Base-by-base conservation (phyloP, 2,888 invertebrate genomes). In the Muscina levida region DNA sequence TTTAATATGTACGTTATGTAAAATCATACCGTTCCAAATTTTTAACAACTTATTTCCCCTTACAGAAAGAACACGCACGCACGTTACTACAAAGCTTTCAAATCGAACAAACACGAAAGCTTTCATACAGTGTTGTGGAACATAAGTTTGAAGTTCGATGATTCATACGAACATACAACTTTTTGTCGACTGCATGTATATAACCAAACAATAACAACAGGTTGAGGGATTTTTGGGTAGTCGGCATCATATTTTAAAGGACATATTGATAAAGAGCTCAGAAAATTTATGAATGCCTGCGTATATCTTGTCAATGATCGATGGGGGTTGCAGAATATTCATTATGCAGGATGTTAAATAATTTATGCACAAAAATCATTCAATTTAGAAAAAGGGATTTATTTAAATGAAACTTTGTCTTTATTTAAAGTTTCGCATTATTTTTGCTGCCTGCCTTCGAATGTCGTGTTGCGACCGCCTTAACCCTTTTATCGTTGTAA, bases 391-490 rank as follows among this genome's bases (percentile, higher is more conserved):
- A 15, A 0, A 22, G 19, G 59, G 59, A 59, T 59, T 59, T 37
- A 39, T 59, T 59, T 39, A 59, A 59, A 59, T 59, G 59, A 59
- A 59, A 59, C 39, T 59, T 59, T 59, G 39, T 59, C 59, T 59
- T 59, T 59, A 59, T 59, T 59, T 59, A 59, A 39, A 26, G 24
- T n/a, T n/a, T n/a, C n/a, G n/a, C n/a, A n/a, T n/a, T n/a, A n/a
- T n/a, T n/a, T n/a, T 17, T 15, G 19, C 15, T 59, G 59, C 17
- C 39, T 19, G 39, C 37, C 59, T 59, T 0, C 39, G n/a, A 17
- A 17, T 8, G 24, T 53, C 26, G n/a, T n/a, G n/a, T n/a, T 22
- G 1, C 26, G 11, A 4, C 26, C 11, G 6, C n/a, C n/a, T n/a
- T n/a, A n/a, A n/a, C n/a, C n/a, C n/a, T n/a, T 57, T 53, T 53